Evolutionary conservation across 2,888 invertebrate genomes (phyloP).

Genomic region (Acleris sparsana): DNA sequence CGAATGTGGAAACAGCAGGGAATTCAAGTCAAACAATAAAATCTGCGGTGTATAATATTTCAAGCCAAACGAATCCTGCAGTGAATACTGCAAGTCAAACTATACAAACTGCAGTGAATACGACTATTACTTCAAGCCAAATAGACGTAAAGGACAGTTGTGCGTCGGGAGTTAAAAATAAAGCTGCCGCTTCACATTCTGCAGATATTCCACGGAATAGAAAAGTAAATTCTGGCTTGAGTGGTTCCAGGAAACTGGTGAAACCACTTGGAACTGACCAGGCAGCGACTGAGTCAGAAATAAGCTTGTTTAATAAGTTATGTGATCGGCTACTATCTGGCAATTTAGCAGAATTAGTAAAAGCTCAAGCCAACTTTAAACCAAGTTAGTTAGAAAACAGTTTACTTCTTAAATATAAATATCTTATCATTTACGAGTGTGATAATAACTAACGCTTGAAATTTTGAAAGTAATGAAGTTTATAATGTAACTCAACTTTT

Average conservation of each 20-base stretch:
- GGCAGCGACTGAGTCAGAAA: neutral
- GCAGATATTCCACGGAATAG: neutral
- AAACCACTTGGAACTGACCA: neutral
- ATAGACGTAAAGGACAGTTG: neutral
- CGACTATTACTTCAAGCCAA: too few relatives aligned
- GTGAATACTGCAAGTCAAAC: too few relatives aligned
- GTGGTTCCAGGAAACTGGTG: neutral
- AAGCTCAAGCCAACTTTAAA: slow-evolving; percentile 10
- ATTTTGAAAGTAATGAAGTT: too few relatives aligned
- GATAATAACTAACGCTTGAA: too few relatives aligned
- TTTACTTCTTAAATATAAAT: too few relatives aligned
- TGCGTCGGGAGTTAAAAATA: neutral
- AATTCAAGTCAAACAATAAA: neutral
- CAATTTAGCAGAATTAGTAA: slow-evolving; percentile 10
- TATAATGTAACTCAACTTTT: too few relatives aligned
- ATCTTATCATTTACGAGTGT: too few relatives aligned
- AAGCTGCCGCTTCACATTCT: neutral
- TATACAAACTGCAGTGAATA: too few relatives aligned
- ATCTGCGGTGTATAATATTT: neutral
- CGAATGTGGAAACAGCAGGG: neutral
- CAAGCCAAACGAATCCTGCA: neutral
- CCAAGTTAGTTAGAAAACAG: too few relatives aligned
- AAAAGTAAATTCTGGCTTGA: neutral
- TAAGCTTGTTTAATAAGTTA: slow-evolving; percentile 15
- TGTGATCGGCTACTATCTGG: slow-evolving; percentile 10